Evolutionary conservation across 2,797 vertebrate species (phyloP).

Genomic region (Ceyx erithaca): DNA sequence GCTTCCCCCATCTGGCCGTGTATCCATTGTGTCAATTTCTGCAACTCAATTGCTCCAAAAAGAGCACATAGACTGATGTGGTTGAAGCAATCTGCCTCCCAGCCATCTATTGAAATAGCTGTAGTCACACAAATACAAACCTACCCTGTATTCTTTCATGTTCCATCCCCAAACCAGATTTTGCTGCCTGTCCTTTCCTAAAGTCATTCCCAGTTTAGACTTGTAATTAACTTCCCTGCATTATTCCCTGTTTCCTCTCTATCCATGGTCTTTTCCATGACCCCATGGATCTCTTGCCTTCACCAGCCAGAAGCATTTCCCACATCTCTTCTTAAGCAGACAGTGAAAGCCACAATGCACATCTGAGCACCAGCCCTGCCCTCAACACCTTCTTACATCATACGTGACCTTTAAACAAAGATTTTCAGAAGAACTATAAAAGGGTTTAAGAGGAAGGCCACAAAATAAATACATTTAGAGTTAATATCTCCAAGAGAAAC

Average conservation of each 20-base stretch:
- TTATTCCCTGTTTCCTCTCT: not conserved
- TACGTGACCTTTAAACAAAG: not conserved
- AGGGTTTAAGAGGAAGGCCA: not conserved
- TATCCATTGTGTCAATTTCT: conserved; percentile 11
- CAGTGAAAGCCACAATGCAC: not conserved
- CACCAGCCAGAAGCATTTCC: not conserved
- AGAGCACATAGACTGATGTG: not conserved
- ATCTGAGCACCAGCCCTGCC: not conserved
- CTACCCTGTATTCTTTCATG: not conserved
- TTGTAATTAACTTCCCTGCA: not conserved
- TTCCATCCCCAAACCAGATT: not conserved
- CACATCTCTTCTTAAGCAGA: not conserved
- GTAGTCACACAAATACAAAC: conserved; percentile 7
- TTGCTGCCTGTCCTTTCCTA: not conserved
- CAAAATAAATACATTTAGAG: not conserved
- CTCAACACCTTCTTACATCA: not conserved
- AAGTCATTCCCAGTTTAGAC: not conserved
- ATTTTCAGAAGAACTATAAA: not conserved
- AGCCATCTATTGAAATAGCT: not conserved
- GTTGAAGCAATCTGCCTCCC: not conserved
- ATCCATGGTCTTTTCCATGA: not conserved
- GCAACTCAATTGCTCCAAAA: not conserved
- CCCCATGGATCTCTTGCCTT: not conserved
- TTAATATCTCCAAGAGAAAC: conserved; percentile 10
- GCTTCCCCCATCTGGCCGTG: conserved; percentile 67